A percentile compares a stretch with the other conserved stretches of the same genome.
Evolutionary conservation across 2,113 vertebrate genomes (phyloP).

Genomic region (Ptilorrhoa leucosticta): DNA sequence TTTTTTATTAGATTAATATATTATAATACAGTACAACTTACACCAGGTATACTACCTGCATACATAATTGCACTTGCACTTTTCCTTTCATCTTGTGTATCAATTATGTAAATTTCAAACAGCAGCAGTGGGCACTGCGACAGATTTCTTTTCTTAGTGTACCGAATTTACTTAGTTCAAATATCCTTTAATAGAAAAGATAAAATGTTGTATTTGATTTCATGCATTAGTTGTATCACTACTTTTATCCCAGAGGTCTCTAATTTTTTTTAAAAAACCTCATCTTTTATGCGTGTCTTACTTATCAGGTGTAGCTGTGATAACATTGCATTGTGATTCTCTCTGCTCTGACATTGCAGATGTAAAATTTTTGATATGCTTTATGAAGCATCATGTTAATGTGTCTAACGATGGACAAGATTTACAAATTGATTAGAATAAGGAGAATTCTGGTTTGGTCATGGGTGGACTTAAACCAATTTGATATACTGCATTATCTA

Average conservation of each 20-base stretch:
- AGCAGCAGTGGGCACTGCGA: background rate
- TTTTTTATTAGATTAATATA: background rate
- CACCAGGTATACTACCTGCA: background rate
- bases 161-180: background rate
- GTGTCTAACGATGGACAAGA: background rate
- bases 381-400: background rate
- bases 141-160: background rate
- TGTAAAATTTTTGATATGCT: background rate
- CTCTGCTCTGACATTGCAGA: background rate
- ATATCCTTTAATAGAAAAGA: background rate
- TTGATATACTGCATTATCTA: background rate
- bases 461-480: background rate
- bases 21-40: background rate
- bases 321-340: background rate
- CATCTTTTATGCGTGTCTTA: background rate
- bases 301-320: background rate
- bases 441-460: background rate
- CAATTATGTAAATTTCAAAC: background rate
- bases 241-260: background rate
- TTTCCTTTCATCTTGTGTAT: background rate
- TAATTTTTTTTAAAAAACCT: background rate
- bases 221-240: background rate
- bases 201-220: background rate
- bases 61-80: background rate
- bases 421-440: background rate